Base-by-base conservation (phyloP, 2,888 invertebrate genomes). In the Drosophila nr. perissopoda region DNA sequence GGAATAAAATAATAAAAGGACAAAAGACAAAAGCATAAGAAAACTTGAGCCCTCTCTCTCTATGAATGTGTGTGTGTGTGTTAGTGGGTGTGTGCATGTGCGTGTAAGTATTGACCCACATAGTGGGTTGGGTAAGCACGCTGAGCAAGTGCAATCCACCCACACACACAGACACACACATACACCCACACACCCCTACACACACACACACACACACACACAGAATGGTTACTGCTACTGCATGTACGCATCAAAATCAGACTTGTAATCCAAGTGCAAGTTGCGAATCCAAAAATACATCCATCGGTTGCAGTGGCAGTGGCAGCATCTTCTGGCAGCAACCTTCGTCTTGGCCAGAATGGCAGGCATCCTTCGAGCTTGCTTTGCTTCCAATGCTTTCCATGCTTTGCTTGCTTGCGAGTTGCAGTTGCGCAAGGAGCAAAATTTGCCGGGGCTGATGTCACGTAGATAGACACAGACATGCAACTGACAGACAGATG, bases 401-500 rank as follows among this genome's bases (percentile, higher is more conserved):
- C 49, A 29, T 52, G 40, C 33, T 31, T 6, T 49, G 76, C 56
- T 52, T 38, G 46, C 49, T 75, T 56, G 83, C 74, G 70, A 70
- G 79, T 40, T 57, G 57, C 69, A 79, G 77, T 82, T 82, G 76
- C 65, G 57, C 74, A 82, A 83, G 90, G 70, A 77, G 81, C 65
- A 71, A 77, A 76, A 79, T 76, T 80, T 78, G 75, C 79, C 83
- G 76, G 78, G 82, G 79, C 84, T 87, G 90, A 91, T 91, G 91
- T 91, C 91, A 90, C 92, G 89, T 91, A 91, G 89, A 90, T 81
- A 83, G 83, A 82, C 81, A 90, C 73, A 86, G 90, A 88, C 89
- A 85, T 91, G 92, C 88, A 86, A 90, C 83, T 92, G 92, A 92
- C 92, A 91, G 90, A 90, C 89, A 91, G 88, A 87, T 89, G 88